phyloP scores from a whole-genome alignment of 2,797 vertebrate genomes.

The Calcarius lapponicus region DNA sequence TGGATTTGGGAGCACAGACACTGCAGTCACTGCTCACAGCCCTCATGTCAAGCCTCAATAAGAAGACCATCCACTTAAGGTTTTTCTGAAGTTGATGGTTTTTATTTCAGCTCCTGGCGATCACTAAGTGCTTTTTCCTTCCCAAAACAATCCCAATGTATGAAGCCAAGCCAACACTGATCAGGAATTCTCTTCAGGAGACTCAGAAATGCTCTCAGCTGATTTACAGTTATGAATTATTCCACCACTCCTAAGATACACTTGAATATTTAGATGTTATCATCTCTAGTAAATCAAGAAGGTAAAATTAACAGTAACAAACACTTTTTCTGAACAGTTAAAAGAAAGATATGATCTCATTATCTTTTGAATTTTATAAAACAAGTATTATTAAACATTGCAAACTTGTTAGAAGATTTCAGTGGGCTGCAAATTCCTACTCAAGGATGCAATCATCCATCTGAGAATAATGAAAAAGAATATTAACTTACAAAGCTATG shows the following conservation, averaged over 20 bases:
- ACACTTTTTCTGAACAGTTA: constrained; percentile 33
- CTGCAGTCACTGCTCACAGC: not conserved
- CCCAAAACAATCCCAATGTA: not conserved
- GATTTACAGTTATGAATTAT: not conserved
- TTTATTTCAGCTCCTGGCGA: not conserved
- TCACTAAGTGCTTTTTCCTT: not conserved
- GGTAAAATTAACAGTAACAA: constrained; percentile 40
- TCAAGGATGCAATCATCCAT: not conserved
- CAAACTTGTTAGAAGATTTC: constrained; percentile 8
- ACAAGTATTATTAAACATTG: constrained; percentile 54
- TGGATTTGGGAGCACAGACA: not conserved
- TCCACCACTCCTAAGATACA: not conserved
- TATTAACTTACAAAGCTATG: constrained; percentile 18
- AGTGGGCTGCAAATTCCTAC: constrained; percentile 32
- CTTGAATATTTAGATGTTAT: constrained; percentile 30
- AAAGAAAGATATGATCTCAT: constrained; percentile 1
- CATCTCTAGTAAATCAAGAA: constrained; percentile 22
- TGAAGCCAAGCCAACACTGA: not conserved
- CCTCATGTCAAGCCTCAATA: not conserved
- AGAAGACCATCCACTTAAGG: not conserved
- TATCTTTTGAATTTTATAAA: constrained; percentile 34
- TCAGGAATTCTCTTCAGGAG: not conserved
- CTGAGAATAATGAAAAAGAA: constrained; percentile 26
- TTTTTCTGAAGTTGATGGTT: not conserved
- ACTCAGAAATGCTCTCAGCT: constrained; percentile 16